Conservation (phyloP, 2,888 invertebrate species). For the Yponomeuta malinellus region DNA sequence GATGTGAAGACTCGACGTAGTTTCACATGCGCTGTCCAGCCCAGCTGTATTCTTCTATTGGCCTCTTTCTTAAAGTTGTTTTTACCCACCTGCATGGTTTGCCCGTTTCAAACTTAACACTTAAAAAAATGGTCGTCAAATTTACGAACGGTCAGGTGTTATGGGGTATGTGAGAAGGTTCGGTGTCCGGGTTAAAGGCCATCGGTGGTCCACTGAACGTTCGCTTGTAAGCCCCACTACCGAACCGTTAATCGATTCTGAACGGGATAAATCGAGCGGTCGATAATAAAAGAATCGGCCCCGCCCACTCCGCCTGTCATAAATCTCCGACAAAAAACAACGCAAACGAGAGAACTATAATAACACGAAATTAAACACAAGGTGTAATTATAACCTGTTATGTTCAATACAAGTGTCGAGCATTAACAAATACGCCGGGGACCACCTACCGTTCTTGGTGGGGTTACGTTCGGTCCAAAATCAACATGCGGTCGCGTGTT, state of each 20-base stretch:
- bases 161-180: no score
- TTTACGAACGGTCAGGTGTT: no score
- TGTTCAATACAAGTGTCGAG: conserved; percentile 56
- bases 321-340: conserved; percentile 53
- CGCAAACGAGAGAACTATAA: conserved; percentile 33
- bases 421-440: conserved; percentile 55
- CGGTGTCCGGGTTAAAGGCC: no score
- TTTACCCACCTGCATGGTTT: no score
- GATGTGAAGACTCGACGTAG: no score
- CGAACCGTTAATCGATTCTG: conserved; percentile 39
- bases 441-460: conserved; percentile 46
- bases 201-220: no score
- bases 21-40: no score
- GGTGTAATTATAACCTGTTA: conserved; percentile 56
- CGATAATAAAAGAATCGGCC: conserved; percentile 61
- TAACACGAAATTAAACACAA: conserved; percentile 57
- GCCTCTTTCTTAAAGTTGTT: no score
- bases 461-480: neutral
- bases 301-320: conserved; percentile 46
- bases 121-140: no score
- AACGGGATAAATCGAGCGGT: conserved; percentile 26
- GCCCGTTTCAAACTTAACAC: no score
- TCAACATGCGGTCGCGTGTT: neutral
- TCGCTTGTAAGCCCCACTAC: neutral
- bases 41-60: no score